A percentile compares a stretch with the other conserved stretches of the same genome.
Conservation (phyloP, 2,888 invertebrate genomes). For the Esperia sulphurella region DNA sequence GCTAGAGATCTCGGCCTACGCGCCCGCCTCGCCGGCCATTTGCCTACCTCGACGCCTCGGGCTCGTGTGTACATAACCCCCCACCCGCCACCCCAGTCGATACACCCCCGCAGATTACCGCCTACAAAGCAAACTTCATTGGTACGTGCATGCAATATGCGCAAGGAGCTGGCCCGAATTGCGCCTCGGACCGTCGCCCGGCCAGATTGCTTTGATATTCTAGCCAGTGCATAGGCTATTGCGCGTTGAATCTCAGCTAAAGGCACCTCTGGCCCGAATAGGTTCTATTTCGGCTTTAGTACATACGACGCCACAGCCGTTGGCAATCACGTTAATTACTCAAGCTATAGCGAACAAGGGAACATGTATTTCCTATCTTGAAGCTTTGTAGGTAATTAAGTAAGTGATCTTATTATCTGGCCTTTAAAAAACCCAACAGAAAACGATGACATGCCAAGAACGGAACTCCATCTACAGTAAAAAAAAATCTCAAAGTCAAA, state of each 20-base stretch:
- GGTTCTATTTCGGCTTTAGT: constrained; percentile 27
- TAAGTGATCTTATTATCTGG: too few relatives aligned
- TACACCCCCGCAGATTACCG: constrained; percentile 77
- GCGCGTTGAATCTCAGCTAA: constrained; percentile 54
- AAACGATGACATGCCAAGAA: too few relatives aligned
- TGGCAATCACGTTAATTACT: constrained; percentile 64
- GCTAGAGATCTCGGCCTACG: constrained; percentile 75
- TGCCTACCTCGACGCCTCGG: constrained; percentile 78
- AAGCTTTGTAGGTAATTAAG: not conserved
- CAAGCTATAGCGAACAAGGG: constrained; percentile 28
- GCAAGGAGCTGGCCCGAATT: constrained; percentile 72
- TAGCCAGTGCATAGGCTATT: constrained; percentile 51
- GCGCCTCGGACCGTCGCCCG: constrained; percentile 53
- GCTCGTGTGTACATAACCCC: constrained; percentile 77
- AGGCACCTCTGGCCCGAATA: constrained; percentile 43
- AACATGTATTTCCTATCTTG: constrained; percentile 22
- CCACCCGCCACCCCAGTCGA: constrained; percentile 55
- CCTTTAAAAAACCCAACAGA: too few relatives aligned
- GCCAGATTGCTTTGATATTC: constrained; percentile 72
- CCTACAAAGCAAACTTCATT: constrained; percentile 79
- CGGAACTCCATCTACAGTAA: too few relatives aligned
- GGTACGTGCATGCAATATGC: constrained; percentile 79
- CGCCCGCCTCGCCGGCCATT: constrained; percentile 75
- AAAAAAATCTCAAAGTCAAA: too few relatives aligned
- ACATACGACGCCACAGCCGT: constrained; percentile 21